These are phyloP conservation scores for Papilio aristodemus DNA, from an alignment of 1,140 invertebrate genomes.

Conservation along the genomic window DNA sequence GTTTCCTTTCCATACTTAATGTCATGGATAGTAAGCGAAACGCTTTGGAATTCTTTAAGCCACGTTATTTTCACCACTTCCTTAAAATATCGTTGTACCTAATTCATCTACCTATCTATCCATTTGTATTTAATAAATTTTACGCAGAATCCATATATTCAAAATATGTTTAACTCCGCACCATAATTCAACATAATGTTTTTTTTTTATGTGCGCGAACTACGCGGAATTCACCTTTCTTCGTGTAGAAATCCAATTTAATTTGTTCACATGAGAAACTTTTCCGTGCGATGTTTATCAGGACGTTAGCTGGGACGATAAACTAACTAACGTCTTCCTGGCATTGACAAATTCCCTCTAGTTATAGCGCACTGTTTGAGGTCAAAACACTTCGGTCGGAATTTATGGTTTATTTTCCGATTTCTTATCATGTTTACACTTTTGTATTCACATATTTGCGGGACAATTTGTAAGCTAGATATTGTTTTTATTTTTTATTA, in stretches of 20 bases:
- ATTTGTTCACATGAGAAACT: conserved; percentile 29
- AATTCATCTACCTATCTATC: no score
- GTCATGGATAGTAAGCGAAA: no score
- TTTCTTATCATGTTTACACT: conserved; percentile 27
- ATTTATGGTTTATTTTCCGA: conserved; percentile 27
- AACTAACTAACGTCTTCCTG: conserved; percentile 32
- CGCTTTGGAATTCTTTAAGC: no score
- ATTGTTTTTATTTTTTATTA: not conserved
- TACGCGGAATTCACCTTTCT: conserved; percentile 10
- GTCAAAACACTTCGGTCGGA: conserved; percentile 31
- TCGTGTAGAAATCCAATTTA: conserved; percentile 20
- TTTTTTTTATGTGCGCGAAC: not conserved
- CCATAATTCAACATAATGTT: no score
- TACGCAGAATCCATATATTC: no score
- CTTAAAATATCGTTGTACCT: no score
- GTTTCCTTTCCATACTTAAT: no score
- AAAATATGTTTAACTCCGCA: no score
- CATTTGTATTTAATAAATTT: no score
- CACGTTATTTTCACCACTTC: no score
- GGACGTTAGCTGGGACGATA: conserved; percentile 30
- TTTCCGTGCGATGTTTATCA: conserved; percentile 31
- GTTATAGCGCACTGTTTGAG: conserved; percentile 27
- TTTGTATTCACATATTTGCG: conserved; percentile 13
- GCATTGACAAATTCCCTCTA: conserved; percentile 31
- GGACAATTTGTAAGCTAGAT: not conserved